Evolutionary conservation across 2,113 vertebrate species (phyloP), one percentile per base, ranked within the genome.

Genomic region (Scatophagus argus): DNA sequence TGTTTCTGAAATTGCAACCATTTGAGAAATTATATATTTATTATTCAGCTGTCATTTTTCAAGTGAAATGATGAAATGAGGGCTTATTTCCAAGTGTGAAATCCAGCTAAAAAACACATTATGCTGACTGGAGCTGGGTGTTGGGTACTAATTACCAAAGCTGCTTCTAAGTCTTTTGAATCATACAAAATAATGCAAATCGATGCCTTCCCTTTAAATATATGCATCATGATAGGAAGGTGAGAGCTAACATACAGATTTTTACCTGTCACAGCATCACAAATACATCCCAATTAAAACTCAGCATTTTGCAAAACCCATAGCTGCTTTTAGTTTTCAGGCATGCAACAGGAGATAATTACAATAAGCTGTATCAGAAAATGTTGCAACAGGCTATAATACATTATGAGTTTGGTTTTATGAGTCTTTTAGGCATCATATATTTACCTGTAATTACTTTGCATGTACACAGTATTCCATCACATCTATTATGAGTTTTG

Each of bases 11-110:
- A 82, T 27, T 67, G 46, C 43, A 71, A 49, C 55, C 55, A 34
- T 17, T 32, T 34, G 4, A n/a, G 31, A 74, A 74, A 81, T 81
- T 74, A 81, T 61, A 88, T 76, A 87, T 81, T 82, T 81, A 76
- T 77, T 73, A 81, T 70, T 84, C 73, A 88, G 86, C 74, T 88
- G 79, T 59, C 62, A 85, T 67, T 77, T 80, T 75, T 44, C 51
- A 68, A 65, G 46, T 46, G 56, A 62, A 71, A 70, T 79, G 74
- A 82, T 71, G 71, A 74, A 85, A 65, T 54, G 74, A 84, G 64
- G 80, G 77, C 74, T 87, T 75, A 81, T 87, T 86, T 79, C 70
- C 63, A 83, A 82, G 85, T 87, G 82, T 87, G 82, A 87, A 88
- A 85, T 83, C 14, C 75, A 84, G 51, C 65, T 70, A 58, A 75